Percentiles rank a stretch among this genome's conserved stretches.
Conservation (phyloP, 2,888 invertebrate species). For the Drosophila infuscata region DNA sequence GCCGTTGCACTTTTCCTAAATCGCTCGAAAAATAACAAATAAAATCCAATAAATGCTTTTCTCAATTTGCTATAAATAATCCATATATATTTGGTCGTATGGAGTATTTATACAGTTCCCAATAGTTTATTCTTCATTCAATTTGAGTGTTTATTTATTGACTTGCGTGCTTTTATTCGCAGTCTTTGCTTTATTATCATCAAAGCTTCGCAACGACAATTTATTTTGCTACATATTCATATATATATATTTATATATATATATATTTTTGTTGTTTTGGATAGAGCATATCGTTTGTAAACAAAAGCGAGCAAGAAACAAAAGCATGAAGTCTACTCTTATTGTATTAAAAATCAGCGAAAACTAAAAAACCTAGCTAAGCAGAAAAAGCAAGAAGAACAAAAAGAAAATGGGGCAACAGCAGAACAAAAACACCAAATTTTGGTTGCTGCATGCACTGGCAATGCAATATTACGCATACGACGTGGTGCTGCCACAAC, state of each 20-base stretch:
- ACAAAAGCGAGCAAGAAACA: conserved; percentile 57
- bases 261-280: conserved; percentile 25
- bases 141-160: conserved; percentile 39
- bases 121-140: conserved; percentile 6
- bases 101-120: background rate
- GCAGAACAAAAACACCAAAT: conserved; percentile 36
- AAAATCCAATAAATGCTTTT: background rate
- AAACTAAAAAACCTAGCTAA: conserved; percentile 44
- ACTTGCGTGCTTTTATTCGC: conserved; percentile 13
- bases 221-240: conserved; percentile 55
- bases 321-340: conserved; percentile 42
- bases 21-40: background rate
- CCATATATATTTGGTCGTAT: background rate
- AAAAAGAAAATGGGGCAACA: conserved; percentile 13
- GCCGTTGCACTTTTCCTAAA: background rate
- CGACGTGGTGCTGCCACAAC: conserved; percentile 57
- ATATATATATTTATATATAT: background rate
- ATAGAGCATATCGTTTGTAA: conserved; percentile 57
- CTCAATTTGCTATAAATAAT: background rate
- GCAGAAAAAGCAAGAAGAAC: conserved; percentile 43
- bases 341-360: conserved; percentile 46
- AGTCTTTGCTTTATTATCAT: conserved; percentile 34
- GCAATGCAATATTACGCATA: conserved; percentile 78
- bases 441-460: conserved; percentile 48
- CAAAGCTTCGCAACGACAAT: conserved; percentile 55